Evolutionary conservation across 2,888 invertebrate genomes (phyloP), one percentile per base, ranked within the genome.

Genomic region (Apamea crenata): DNA sequence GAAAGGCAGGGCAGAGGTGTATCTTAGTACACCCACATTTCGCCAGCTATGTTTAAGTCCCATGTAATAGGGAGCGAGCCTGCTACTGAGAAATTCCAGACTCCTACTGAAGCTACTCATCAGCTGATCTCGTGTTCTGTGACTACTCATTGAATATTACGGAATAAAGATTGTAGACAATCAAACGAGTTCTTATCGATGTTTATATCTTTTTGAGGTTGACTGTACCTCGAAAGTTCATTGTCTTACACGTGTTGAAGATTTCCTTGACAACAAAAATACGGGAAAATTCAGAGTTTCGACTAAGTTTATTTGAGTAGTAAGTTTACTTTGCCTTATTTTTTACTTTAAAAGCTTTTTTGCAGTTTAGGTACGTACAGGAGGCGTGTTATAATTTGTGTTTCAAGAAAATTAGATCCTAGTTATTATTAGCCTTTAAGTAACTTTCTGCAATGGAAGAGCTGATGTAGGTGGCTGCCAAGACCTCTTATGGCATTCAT

Each of bases 241-340:
- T 50, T 47, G 21, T n/a, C 36, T 63, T 63, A 16, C 44, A 77
- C 77, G 65, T 65, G 44, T 32, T 10, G 10, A 32, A 32, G 40
- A 40, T 77, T 50, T 32, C 21, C 32, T 32, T 32, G 21, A 65
- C 21, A 65, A 21, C 21, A 53, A 53, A 8, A 7, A 8, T 21
- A 8, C 21, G 7, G 3, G 21, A 21, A 32, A 65, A 32, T 65
- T 18, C 32, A 1, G 29, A 53, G 36, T 5, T 44, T 40, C 6
- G 1, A 29, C 21, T 18, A 25, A 53, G 16, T 74, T 16, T 40
- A 25, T 74, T 68, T 44, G 29, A 53, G 68, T 53, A 40, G 67
- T 29, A 29, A 67, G n/a, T 74, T 74, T 40, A 68, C 74, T 67
- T 74, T 74, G 25, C 14, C 14, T 69, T 25, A 40, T 44, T 16